Evolutionary conservation across 2,888 invertebrate species (phyloP), one percentile per base, ranked within the genome.

Genomic region (Ectemnius continuus): DNA sequence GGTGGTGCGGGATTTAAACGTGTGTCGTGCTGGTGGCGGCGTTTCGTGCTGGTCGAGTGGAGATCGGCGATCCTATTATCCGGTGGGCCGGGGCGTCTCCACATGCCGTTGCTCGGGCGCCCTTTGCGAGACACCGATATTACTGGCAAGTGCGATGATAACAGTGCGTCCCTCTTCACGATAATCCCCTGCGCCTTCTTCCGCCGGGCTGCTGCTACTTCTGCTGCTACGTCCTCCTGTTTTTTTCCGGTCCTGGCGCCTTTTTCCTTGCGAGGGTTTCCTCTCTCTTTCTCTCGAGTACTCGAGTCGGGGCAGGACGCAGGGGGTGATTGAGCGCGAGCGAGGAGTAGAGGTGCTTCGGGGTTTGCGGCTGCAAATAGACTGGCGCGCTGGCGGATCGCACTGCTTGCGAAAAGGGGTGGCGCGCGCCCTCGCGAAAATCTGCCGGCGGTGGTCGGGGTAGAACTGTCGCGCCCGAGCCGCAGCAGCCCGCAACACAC

Each of bases 401-500:
- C 36, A 36, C 36, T 52, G 52, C 14, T 16, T 52, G 52, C 14
- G 52, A 52, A 52, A 52, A 16, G 52, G 52, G 52, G 52, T 14
- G n/a, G n/a, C 16, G n/a, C 16, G 52, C 52, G n/a, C 61, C 56
- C 16, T 72, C 73, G 80, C 85, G 88, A 85, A 81, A 84, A 78
- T 86, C 84, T 84, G 83, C 88, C 88, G 86, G 85, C 88, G 87
- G 85, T 87, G 86, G 88, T 89, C 87, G 90, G 86, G 87, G 87
- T 88, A 87, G 88, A 88, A 91, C 90, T 91, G 91, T 89, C 90
- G 91, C 88, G 88, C 89, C 89, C 90, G 87, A 89, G 87, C 90
- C 89, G 90, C 90, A 90, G 91, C 91, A 90, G 90, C 89, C 90
- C 89, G 89, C 90, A 89, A 88, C 88, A 87, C 87, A 86, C 86